Base-by-base conservation (phyloP, 2,888 invertebrate species). In the Euplagia quadripunctaria region DNA sequence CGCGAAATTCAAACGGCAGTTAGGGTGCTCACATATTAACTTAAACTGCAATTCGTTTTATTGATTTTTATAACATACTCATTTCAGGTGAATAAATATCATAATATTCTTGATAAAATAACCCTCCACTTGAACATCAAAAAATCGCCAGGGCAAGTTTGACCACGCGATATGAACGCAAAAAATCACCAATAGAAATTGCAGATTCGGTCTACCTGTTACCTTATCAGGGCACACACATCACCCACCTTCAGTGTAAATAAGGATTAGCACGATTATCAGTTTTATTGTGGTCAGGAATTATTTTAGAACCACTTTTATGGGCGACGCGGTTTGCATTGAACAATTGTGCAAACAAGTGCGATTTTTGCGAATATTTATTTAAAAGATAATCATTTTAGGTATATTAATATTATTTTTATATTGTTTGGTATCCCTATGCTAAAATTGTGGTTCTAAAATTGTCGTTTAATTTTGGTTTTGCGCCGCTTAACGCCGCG, bases 241-340 rank as follows among this genome's bases (percentile, higher is more conserved):
- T 93, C 91, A 95, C 89, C 78, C 90, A 91, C 93, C 90, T 90
- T 89, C 90, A 92, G 83, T 93, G 94, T 88, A 94, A 94, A 95
- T 90, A 95, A 89, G 93, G 94, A 94, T 94, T 93, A 94, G 88
- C 86, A 85, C 85, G 85, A 92, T 94, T 94, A 94, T 94, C 94
- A 94, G 92, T 94, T 92, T 93, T 92, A 93, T 90, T 93, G 81
- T 88, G 72, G 86, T 81, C 88, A 89, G 89, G 89, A 92, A 93
- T 90, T 85, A 88, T 92, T 93, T 92, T 91, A 87, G 87, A 89
- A 87, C 86, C 85, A 78, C 82, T 78, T 90, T 90, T 87, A 87
- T 78, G 79, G 73, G 79, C 80, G 89, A 87, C 91, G 87, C 86
- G 86, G 78, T 73, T 83, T 81, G 86, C 81, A 82, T 80, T 78